Evolutionary conservation across 92 coral and sea anemone species (phyloP), one percentile per base, ranked within the genome.

Genomic region (Palythoa heliodiscus): DNA sequence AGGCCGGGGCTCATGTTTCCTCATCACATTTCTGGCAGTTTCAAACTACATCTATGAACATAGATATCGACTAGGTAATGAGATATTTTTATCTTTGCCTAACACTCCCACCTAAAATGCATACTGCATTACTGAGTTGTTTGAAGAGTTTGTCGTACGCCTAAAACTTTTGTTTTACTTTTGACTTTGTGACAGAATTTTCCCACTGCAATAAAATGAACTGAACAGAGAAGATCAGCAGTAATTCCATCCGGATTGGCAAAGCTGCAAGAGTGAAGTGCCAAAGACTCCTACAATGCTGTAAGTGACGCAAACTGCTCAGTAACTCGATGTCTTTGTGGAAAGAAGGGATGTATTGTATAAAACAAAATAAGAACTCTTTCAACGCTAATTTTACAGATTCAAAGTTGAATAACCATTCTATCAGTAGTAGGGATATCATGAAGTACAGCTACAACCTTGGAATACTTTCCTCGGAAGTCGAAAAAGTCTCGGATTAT

Each of bases 371-470:
- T 50, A 8, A 35, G 23, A 66, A 23, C 25, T 22, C 40, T 38
- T 12, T 52, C 20, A 40, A 64, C 71, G 11, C 73, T 23, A 68
- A 43, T 11, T 67, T 80, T 22, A 20, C 73, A 19, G 39, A 73
- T 10, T 43, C 74, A 2, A 63, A n/a, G 11, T 67, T 47, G 53
- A 64, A 66, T 11, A 70, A 19, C 22, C 22, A 15, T 10, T 14
- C 74, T 7, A 24, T 67, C 20, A 53, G 22, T 80, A 55, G 76
- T 80, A 43, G 55, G n/a, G 76, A 52, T 53, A 73, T 89, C 1
- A 86, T 79, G 22, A 73, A 78, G 12, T 89, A 89, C 66, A 89
- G 92, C 84, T 89, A 89, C 71, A 89, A 89, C 53, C 78, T 89
- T 22, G 89, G 87, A 86, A 71, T 64, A 52, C 86, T 66, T 25